Evolutionary conservation across 64 coral and sea anemone species (phyloP).

Genomic region (Pocillopora verrucosa): DNA sequence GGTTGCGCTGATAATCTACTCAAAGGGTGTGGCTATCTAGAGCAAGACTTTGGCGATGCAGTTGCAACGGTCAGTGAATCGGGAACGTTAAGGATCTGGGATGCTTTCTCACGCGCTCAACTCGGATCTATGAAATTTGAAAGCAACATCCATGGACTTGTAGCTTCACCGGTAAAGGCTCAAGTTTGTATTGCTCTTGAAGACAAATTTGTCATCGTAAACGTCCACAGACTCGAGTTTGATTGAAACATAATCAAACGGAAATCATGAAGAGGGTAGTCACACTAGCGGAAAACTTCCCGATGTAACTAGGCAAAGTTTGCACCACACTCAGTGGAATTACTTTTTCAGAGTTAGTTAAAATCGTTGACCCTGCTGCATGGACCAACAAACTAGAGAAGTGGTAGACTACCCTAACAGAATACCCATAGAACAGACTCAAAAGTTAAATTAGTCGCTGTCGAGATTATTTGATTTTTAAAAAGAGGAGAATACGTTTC

Average conservation of each 20-base stretch:
- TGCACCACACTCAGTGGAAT: no score
- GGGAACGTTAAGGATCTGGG: constrained; percentile 60
- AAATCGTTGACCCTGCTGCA: no score
- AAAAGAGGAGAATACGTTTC: no score
- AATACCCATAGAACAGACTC: no score
- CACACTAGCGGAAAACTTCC: no score
- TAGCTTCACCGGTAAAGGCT: constrained; percentile 16
- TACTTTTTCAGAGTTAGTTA: no score
- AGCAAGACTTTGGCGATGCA: constrained; percentile 31
- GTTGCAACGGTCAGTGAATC: constrained; percentile 20
- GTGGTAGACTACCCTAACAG: no score
- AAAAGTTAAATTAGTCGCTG: no score
- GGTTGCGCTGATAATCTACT: constrained; percentile 10
- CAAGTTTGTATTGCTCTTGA: constrained; percentile 54
- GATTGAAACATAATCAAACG: background rate
- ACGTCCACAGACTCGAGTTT: constrained; percentile 13
- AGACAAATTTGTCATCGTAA: constrained; percentile 43
- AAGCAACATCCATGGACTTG: constrained; percentile 43
- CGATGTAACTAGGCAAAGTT: no score
- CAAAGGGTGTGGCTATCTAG: constrained; percentile 48
- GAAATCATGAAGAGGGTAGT: no score
- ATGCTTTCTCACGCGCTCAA: background rate
- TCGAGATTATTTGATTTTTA: no score
- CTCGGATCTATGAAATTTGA: constrained; percentile 64
- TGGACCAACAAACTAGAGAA: no score